Evolutionary conservation across 2,797 vertebrate genomes (phyloP).

Genomic region (Chelon auratus): DNA sequence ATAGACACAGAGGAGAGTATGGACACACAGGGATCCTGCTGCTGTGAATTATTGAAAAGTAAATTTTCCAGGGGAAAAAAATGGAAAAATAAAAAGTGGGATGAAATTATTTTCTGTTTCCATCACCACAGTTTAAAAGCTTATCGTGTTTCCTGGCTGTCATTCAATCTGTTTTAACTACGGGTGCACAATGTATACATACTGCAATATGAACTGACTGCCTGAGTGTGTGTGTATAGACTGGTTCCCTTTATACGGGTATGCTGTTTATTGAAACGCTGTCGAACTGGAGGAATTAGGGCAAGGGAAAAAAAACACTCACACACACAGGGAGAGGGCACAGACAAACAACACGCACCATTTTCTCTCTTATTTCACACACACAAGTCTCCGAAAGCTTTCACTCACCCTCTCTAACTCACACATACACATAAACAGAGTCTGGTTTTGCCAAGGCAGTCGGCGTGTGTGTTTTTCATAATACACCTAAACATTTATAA

Average conservation of each 20-base stretch:
- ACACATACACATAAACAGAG: constrained; percentile 58
- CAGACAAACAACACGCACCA: constrained; percentile 67
- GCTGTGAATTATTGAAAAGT: constrained; percentile 28
- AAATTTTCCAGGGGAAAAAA: constrained; percentile 31
- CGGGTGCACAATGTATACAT: constrained; percentile 62
- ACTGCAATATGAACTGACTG: constrained; percentile 57
- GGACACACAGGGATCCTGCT: constrained; percentile 5
- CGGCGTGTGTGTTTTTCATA: constrained; percentile 85
- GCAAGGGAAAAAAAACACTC: constrained; percentile 47
- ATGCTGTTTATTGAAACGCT: constrained; percentile 80
- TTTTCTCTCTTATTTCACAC: constrained; percentile 66
- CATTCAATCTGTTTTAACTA: constrained; percentile 77
- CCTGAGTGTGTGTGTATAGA: constrained; percentile 39
- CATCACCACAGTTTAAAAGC: constrained; percentile 73
- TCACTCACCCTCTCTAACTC: constrained; percentile 26
- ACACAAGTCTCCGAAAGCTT: constrained; percentile 39
- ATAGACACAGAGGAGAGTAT: constrained; percentile 14
- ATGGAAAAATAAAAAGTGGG: constrained; percentile 10
- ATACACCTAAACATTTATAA: constrained; percentile 90
- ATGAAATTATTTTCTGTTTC: constrained; percentile 67
- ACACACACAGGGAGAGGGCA: constrained; percentile 36
- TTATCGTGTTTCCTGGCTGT: constrained; percentile 76
- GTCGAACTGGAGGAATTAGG: constrained; percentile 78
- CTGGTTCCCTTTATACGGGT: constrained; percentile 65
- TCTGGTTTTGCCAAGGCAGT: constrained; percentile 48